Percentiles rank a stretch among this genome's conserved stretches.
These are phyloP conservation scores for Plutomurus gul DNA, from an alignment of 1,140 invertebrate genomes.

Conservation along the genomic window DNA sequence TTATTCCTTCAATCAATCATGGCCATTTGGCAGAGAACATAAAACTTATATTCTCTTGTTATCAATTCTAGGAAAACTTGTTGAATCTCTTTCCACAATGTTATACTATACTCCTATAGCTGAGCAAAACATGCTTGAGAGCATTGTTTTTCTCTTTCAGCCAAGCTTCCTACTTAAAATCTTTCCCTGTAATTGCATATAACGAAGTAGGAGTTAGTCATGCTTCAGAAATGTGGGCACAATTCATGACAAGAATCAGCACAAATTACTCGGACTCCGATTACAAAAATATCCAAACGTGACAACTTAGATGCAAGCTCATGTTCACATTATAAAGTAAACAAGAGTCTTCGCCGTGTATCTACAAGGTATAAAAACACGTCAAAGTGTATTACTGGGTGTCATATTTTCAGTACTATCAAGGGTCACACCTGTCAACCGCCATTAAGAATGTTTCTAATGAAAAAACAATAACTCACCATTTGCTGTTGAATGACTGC, in stretches of 20 bases:
- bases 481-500: conserved; percentile 42
- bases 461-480: conserved; percentile 31
- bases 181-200: not conserved
- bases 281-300: no score
- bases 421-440: no score
- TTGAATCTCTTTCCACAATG: not conserved
- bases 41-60: not conserved
- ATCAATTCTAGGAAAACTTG: conserved; percentile 5
- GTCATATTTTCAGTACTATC: no score
- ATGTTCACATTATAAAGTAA: no score
- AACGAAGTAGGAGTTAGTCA: not conserved
- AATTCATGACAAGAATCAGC: no score
- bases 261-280: no score
- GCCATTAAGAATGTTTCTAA: no score
- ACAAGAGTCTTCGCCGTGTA: no score
- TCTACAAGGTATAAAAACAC: no score
- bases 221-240: not conserved
- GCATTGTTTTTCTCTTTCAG: not conserved
- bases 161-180: not conserved
- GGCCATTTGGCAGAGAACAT: not conserved
- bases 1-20: not conserved
- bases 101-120: no score
- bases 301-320: no score
- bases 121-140: not conserved
- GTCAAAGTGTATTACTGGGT: no score